Conservation (phyloP, 1,140 invertebrate species). For the Halictus rubicundus region DNA sequence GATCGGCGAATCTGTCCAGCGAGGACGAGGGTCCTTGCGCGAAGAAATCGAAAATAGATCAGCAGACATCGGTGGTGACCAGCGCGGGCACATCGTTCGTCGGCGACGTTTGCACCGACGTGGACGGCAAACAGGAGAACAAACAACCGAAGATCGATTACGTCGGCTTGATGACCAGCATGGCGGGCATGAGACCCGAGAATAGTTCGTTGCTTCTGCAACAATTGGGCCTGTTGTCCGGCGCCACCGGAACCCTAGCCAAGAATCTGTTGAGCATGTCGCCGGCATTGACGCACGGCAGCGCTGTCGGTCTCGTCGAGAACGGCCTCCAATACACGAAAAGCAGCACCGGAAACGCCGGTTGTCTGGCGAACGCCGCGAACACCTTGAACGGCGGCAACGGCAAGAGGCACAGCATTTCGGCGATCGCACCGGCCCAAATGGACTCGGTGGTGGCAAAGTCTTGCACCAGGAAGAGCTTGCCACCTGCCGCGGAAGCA, state of each 20-base stretch:
- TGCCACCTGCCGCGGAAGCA: slow-evolving; percentile 63
- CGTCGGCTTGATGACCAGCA: slow-evolving; percentile 57
- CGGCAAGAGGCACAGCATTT: slow-evolving; percentile 53
- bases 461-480: slow-evolving; percentile 56
- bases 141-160: slow-evolving; percentile 58
- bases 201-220: slow-evolving; percentile 64
- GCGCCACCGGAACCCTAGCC: slow-evolving; percentile 35
- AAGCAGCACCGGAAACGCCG: slow-evolving; percentile 44
- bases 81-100: slow-evolving; percentile 32
- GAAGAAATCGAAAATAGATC: slow-evolving; percentile 59
- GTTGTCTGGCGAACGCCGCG: not conserved
- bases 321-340: slow-evolving; percentile 75
- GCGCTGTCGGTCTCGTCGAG: slow-evolving; percentile 72
- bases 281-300: slow-evolving; percentile 38
- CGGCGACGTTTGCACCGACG: slow-evolving; percentile 35
- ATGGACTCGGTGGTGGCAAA: slow-evolving; percentile 57
- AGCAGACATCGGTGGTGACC: slow-evolving; percentile 21
- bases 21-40: slow-evolving; percentile 66
- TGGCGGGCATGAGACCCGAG: slow-evolving; percentile 67
- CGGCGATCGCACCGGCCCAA: slow-evolving; percentile 63
- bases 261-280: slow-evolving; percentile 57
- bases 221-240: slow-evolving; percentile 60
- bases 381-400: slow-evolving; percentile 18
- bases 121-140: slow-evolving; percentile 13
- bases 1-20: slow-evolving; percentile 59